Percentiles rank a stretch among this genome's conserved stretches.
Evolutionary conservation across 2,888 invertebrate genomes (phyloP).

Genomic region (Ornithoptera priamus): DNA sequence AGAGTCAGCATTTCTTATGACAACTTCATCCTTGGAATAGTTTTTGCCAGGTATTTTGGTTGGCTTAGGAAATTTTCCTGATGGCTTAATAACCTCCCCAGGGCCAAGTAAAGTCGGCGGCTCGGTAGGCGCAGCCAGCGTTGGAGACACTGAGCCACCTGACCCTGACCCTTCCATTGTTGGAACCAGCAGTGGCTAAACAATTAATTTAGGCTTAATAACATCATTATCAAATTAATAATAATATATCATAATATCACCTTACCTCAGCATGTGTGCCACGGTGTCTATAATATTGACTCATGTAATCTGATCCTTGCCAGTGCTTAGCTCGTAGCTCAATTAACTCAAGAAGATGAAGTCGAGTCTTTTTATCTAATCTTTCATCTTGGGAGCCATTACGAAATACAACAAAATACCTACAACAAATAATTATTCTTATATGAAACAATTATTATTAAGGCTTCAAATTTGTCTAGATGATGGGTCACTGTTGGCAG

Average conservation of each 20-base stretch:
- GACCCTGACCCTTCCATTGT: conserved; percentile 76
- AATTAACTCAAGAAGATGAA: conserved; percentile 94
- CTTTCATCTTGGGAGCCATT: conserved; percentile 94
- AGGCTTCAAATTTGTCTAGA: background rate
- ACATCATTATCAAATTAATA: background rate
- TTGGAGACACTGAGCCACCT: conserved; percentile 75
- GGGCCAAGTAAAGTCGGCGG: conserved; percentile 84
- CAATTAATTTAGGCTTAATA: background rate
- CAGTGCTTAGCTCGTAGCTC: conserved; percentile 95
- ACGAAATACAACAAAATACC: conserved; percentile 90
- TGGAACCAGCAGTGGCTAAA: conserved; percentile 71
- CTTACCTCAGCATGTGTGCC: conserved; percentile 81
- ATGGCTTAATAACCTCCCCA: conserved; percentile 92
- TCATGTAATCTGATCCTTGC: conserved; percentile 91
- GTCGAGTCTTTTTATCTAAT: conserved; percentile 90
- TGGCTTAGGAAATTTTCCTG: conserved; percentile 93
- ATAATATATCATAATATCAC: background rate
- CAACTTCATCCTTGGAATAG: conserved; percentile 96
- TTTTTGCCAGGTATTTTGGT: conserved; percentile 95
- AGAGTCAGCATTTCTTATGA: conserved; percentile 96
- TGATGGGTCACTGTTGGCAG: too few species aligned
- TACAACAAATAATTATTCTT: conserved; percentile 79
- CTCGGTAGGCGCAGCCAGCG: conserved; percentile 79
- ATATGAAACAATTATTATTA: background rate
- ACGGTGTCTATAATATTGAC: conserved; percentile 89